Conservation (phyloP, 2,113 vertebrate genomes). For the Oreamnos americanus region DNA sequence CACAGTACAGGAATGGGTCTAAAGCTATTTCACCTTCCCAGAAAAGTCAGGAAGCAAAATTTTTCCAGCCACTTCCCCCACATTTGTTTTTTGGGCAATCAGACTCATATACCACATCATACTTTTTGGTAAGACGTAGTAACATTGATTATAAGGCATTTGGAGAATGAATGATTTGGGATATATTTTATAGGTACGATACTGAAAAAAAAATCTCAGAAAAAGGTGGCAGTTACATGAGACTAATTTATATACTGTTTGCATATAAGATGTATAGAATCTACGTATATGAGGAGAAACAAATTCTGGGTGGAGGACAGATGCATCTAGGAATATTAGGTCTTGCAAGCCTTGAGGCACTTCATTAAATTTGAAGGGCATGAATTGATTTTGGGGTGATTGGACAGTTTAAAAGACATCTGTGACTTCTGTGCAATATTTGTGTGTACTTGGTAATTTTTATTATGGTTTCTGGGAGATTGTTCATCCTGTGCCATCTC, state of each 20-base stretch:
- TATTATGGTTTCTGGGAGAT: not conserved
- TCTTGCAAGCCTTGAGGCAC: not conserved
- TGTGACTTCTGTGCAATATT: not conserved
- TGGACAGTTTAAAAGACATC: not conserved
- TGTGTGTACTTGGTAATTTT: not conserved
- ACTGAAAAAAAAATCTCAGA: not conserved
- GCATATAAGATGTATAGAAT: not conserved
- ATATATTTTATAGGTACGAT: not conserved
- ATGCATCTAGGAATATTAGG: not conserved
- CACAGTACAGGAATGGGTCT: not conserved
- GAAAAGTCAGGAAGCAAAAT: not conserved
- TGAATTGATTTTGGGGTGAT: not conserved
- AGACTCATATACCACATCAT: not conserved
- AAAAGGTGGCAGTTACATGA: not conserved
- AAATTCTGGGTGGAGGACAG: not conserved
- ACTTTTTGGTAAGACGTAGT: not conserved
- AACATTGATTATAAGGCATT: not conserved
- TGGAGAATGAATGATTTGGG: not conserved
- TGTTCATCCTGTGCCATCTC: not conserved
- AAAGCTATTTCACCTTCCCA: not conserved
- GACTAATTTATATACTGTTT: not conserved
- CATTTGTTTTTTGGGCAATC: not conserved
- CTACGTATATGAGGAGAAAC: not conserved
- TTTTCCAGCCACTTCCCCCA: fast-evolving
- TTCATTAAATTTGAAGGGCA: not conserved